Percentiles rank a stretch among this genome's conserved stretches.
Evolutionary conservation across 2,888 invertebrate genomes (phyloP).

Genomic region (Anodontia alba): DNA sequence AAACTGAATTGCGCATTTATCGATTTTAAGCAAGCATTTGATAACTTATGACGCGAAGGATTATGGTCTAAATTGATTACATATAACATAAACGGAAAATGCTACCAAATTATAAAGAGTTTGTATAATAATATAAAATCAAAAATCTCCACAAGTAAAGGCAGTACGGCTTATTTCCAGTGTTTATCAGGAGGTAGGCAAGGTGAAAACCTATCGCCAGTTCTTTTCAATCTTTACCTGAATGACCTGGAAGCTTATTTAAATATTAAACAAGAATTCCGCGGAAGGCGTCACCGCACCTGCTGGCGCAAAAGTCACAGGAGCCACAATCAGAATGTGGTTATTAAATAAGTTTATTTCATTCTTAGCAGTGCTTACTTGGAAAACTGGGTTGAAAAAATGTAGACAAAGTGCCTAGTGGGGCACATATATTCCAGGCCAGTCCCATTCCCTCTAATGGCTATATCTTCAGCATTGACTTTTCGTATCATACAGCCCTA

Average conservation of each 20-base stretch:
- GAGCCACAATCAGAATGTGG: too few species aligned
- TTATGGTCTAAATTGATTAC: neutral
- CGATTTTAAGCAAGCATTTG: slow-evolving; percentile 1
- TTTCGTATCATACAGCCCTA: too few species aligned
- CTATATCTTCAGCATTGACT: too few species aligned
- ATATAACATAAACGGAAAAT: neutral
- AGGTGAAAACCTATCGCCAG: neutral
- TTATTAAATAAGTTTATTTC: too few species aligned
- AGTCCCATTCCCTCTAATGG: too few species aligned
- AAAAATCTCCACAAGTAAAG: neutral
- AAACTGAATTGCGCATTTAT: neutral
- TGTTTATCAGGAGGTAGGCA: neutral
- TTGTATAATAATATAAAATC: neutral
- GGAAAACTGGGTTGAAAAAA: too few species aligned
- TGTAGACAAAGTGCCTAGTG: too few species aligned
- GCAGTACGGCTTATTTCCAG: neutral
- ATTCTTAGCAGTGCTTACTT: too few species aligned
- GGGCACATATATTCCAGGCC: too few species aligned
- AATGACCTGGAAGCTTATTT: neutral
- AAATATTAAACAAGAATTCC: too few species aligned
- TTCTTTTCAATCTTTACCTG: neutral
- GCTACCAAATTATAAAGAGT: neutral
- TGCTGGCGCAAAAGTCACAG: too few species aligned
- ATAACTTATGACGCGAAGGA: neutral
- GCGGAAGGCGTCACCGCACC: too few species aligned